Evolutionary conservation across 2,888 invertebrate species (phyloP), one percentile per base, ranked within the genome.

Genomic region (Cephalotes varians): DNA sequence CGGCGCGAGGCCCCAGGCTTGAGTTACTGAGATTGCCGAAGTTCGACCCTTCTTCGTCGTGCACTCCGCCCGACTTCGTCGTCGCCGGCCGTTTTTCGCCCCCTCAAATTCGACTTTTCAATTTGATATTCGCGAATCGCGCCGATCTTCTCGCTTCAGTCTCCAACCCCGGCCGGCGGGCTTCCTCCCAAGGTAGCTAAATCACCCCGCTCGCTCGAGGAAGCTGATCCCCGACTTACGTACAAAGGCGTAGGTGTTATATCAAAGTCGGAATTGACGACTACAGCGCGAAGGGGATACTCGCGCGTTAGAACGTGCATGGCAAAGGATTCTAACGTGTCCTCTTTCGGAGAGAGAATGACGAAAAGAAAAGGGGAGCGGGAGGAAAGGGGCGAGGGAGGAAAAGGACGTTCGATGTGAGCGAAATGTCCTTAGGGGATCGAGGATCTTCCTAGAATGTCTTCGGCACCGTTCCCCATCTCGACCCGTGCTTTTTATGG

Each of bases 121-220:
- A 92, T 91, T 91, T 91, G 89, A 92, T 92, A 92, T 92, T 92
- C 92, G 84, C 80, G 85, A 84, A 86, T 90, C 87, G 85, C 87
- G 62, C 90, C 73, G 86, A 88, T 86, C 81, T 72, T 65, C 77
- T 73, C 82, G 81, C 82, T 76, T 60, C 56, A 34, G 28, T 54
- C 62, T 58, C 51, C 84, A 60, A 76, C 6, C 80, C 80, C 77
- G 54, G 60, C 73, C 60, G 37, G 44, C 47, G 34, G 44, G 15
- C 77, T 79, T 80, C 79, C 44, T 79, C 79, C 54, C 76, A 44
- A 34, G 51, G 34, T 64, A 79, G 62, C 79, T 81, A 62, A 76
- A 74, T 77, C 76, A 64, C 56, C 82, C 34, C 54, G 51, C 31
- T 76, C 73, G 65, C 69, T 65, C 79, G 49, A 60, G 40, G 60